Base-by-base conservation (phyloP, 2,113 vertebrate genomes). In the Mohoua ochrocephala region DNA sequence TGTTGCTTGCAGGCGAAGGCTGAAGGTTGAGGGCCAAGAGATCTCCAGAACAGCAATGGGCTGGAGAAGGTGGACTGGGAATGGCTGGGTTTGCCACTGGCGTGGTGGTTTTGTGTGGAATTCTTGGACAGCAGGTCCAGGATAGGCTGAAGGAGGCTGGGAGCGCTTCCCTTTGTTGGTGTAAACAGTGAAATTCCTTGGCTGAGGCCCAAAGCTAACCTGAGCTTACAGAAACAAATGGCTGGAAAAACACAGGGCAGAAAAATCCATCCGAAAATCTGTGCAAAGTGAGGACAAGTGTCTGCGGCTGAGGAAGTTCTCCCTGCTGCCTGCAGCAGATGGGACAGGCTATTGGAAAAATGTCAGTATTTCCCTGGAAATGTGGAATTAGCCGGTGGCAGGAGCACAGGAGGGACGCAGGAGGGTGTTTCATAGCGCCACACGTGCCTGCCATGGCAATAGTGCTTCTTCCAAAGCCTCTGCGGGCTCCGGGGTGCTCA, bases 301-400 rank as follows among this genome's bases (percentile, higher is more conserved):
- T 15, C 39, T 49, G 24, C 53, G 79, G 73, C 37, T 70, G 39
- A 54, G 81, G 69, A 59, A 63, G 50, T 39, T 41, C 50, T 69
- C 70, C 35, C 41, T 81, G 80, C 59, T 49, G 41, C 24, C 79
- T 91, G 2, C 8, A 77, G 84, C 52, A 67, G 50, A 6, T 27
- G 52, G 74, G 64, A 63, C 56, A 87, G 52, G 39, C 42, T 89
- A 27, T 91, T 70, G 93, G 81, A 6, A 81, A 91, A 75, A 53
- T 35, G 64, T 64, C 84, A 54, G 23, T 76, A 59, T 93, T 80
- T 33, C 64, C 79, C 39, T 13, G 3, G 69, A n/a, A 27, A 6
- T 8, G 81, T 63, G 54, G 54, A 56, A 84, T 70, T 11, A 65
- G 45, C 53, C 53, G 68, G 3, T 4, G 47, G 11, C 78, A 84